Evolutionary conservation across 1,140 invertebrate species (phyloP), one percentile per base, ranked within the genome.

Genomic region (Temnothorax nylanderi): DNA sequence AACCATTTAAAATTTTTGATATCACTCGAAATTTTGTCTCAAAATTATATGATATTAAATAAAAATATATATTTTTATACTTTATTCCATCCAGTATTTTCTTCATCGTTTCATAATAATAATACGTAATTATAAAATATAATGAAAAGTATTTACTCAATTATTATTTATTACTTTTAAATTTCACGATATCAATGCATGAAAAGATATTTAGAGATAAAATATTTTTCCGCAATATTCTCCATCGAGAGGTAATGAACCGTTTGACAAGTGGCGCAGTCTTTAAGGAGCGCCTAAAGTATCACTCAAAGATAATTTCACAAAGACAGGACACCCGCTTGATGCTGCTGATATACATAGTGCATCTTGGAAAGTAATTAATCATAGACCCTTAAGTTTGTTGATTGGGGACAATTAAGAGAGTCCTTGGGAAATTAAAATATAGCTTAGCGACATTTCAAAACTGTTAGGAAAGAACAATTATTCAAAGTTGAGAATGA

Each of bases 301-400:
- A 41, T 34, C 60, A 58, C 54, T 72, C 37, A 37, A 37, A 69
- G 58, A 32, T 87, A 84, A 89, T 72, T 87, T 60, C 41, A 58
- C 58, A 67, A 84, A 90, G 65, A 58, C n/a, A 65, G 16, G 7
- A 72, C 60, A 26, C 4, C 41, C 26, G 26, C 56, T 82, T 56
- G 72, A 72, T 21, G 76, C 64, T 51, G 44, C 64, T n/a, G 6
- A 32, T 26, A 16, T 56, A 78, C 21, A 21, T 54, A 74, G 18
- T 21, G 58, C 76, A 72, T 41, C 44, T 65, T 44, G 34, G 18
- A 32, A 26, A 26, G 21, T 89, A 90, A 90, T 90, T 90, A 81
- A 90, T 90, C 78, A 84, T 77, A 72, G 58, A 74, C 6, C 18
- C 65, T 64, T 47, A 37, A 67, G n/a, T 51, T 77, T 41, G 44